Base-by-base conservation (phyloP, 2,113 vertebrate species). In the Pycnonotus jocosus region DNA sequence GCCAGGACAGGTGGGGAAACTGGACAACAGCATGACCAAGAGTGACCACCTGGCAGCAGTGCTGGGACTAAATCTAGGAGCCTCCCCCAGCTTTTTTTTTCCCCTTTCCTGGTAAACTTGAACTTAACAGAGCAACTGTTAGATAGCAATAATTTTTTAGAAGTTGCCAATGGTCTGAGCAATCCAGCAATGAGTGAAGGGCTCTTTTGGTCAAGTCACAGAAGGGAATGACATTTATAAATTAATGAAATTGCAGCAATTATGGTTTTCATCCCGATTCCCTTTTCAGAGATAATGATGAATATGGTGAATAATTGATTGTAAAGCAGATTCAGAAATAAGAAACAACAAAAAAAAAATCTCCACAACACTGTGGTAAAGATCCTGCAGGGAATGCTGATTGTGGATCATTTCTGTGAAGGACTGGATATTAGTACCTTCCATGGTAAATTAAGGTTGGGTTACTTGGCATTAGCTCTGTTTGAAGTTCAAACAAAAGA, bases 401-500 rank as follows among this genome's bases (percentile, higher is more conserved):
- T 65, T 77, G 87, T 82, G 78, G 87, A 69, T 77, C 22, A 44
- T 87, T 94, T 91, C 68, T 85, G 42, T 86, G 74, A 85, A 94
- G 84, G 58, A 83, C 74, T 94, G 60, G 47, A 81, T 90, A 78
- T 92, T 80, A 58, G 56, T 64, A 73, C 72, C 48, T 95, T 93
- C 92, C 91, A 84, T 86, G 81, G 53, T 94, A 91, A 96, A 95
- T 91, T 94, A 93, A 92, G 84, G 62, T 84, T 95, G 50, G 7
- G 81, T 95, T 93, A 72, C 81, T 92, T 89, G 85, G 74, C 74
- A 82, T 91, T 91, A 91, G 57, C 33, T 95, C 66, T 92, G 86
- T 93, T 95, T 92, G 66, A 91, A 92, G 87, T 85, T 95, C 78
- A 87, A 94, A 92, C 81, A 91, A 91, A 92, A 93, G 81, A 94